Conservation (phyloP, 2,888 invertebrate species). For the Ormyrus nitidulus region DNA sequence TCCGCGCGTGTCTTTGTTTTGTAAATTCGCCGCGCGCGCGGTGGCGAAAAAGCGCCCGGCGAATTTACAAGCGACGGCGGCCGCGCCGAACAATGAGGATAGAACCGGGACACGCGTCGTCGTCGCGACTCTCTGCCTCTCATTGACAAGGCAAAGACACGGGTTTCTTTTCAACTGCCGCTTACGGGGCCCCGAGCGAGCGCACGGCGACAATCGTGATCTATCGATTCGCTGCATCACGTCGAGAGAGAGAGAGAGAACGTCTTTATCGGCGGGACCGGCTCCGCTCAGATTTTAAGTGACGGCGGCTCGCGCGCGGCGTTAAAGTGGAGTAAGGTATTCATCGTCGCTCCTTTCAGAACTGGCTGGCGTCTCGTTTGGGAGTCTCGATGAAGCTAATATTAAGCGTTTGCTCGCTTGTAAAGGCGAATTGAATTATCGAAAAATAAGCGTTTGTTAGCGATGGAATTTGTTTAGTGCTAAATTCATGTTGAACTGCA, state of each 20-base stretch:
- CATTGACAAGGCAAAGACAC: slow-evolving; percentile 15
- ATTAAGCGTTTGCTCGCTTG: too few relatives aligned
- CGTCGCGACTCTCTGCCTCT: too few relatives aligned
- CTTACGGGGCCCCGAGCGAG: not conserved
- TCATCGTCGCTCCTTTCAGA: not conserved
- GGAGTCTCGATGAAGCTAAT: not conserved
- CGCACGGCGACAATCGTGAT: slow-evolving; percentile 38
- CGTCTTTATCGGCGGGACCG: not conserved
- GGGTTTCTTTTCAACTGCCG: not conserved
- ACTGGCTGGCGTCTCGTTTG: not conserved
- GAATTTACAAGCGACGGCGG: not conserved
- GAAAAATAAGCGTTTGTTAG: too few relatives aligned
- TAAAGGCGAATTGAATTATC: too few relatives aligned
- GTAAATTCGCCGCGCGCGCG: not conserved
- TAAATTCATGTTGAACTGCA: not conserved
- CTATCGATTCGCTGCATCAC: slow-evolving; percentile 43
- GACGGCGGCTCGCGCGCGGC: too few relatives aligned
- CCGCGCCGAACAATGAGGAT: slow-evolving; percentile 3
- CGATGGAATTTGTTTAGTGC: not conserved
- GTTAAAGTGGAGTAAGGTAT: not conserved
- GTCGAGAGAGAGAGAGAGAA: not conserved
- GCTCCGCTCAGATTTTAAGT: too few relatives aligned
- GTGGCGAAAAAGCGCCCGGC: not conserved
- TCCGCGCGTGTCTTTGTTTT: too few relatives aligned
- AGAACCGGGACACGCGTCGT: not conserved